Base-by-base conservation (phyloP, 2,113 vertebrate species). In the Nansenia antarctica region DNA sequence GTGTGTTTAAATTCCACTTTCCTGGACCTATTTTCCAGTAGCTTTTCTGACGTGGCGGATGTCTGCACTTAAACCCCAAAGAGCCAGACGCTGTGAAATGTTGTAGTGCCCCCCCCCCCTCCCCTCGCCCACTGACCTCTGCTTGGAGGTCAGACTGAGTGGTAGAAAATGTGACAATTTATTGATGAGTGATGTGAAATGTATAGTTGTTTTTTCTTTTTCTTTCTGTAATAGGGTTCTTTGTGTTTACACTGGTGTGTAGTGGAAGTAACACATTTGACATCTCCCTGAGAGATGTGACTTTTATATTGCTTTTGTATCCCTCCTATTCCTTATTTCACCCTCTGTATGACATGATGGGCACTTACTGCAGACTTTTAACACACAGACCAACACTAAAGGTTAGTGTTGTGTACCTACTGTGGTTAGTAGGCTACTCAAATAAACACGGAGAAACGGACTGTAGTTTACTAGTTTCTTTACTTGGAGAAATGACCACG, bases 101-200 rank as follows among this genome's bases (percentile, higher is more conserved):
- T 31, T 60, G 27, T 59, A 24, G n/a, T 26, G 9, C 26, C 3
- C 22, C 14, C 27, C 14, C 35, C n/a, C n/a, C n/a, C n/a, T n/a
- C n/a, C n/a, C 18, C 37, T 15, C 20, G 0, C 20, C 18, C 34
- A 14, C 31, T 62, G n/a, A 57, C 54, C 27, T 31, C 30, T 20
- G 14, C 30, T 64, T 14, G 31, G 20, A 65, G 62, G 47, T 6
- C 42, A 58, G 31, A 49, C 24, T 55, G 69, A 31, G 24, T 12
- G 49, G 22, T 54, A 29, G 68, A 63, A 39, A 62, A 31, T 12
- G 35, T 49, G 37, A 27, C 15, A 14, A 22, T 32, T 9, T n/a
- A n/a, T 62, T 42, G 24, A 32, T 32, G 62, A 35, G 64, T 65
- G 47, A 65, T 65, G 47, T 65, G 64, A 65, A 65, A 54, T n/a